Evolutionary conservation across 1,140 invertebrate genomes (phyloP).

Genomic region (Drosophila subobscura): DNA sequence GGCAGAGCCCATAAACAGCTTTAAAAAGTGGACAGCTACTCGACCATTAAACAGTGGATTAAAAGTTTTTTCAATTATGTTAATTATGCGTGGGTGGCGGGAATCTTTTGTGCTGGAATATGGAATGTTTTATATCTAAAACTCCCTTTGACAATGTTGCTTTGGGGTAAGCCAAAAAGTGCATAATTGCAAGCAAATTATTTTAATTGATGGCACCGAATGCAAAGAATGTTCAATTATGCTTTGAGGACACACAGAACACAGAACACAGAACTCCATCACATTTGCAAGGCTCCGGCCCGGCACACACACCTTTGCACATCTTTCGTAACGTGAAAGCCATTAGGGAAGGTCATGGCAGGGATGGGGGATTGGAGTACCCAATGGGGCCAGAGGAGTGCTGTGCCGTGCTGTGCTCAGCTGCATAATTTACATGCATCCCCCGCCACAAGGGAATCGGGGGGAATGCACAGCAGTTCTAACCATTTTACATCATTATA

Average conservation of each 20-base stretch:
- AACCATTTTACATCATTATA: conserved; percentile 78
- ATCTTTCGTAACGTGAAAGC: conserved; percentile 39
- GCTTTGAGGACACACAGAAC: conserved; percentile 38
- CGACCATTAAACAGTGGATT: too few relatives aligned
- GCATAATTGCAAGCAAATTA: conserved; percentile 5
- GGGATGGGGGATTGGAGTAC: conserved; percentile 6
- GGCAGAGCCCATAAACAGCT: too few relatives aligned
- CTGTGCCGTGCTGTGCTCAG: not conserved
- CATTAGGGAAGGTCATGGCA: conserved; percentile 67
- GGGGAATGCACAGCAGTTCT: conserved; percentile 17
- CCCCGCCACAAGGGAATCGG: not conserved
- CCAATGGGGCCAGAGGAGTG: conserved; percentile 19
- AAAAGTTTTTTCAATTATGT: too few relatives aligned
- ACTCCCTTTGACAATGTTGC: too few relatives aligned
- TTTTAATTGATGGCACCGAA: conserved; percentile 22
- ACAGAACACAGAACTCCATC: not conserved
- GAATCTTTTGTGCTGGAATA: too few relatives aligned
- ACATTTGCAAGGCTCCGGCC: not conserved
- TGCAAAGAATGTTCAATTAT: conserved; percentile 54
- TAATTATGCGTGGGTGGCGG: too few relatives aligned
- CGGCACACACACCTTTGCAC: conserved; percentile 1
- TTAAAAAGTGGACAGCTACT: not conserved
- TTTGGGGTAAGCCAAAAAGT: too few relatives aligned
- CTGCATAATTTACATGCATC: conserved; percentile 61
- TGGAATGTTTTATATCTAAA: too few relatives aligned